These are phyloP conservation scores for Diachrysia chrysitis DNA, from an alignment of 2,888 invertebrate genomes.

Conservation along the genomic window DNA sequence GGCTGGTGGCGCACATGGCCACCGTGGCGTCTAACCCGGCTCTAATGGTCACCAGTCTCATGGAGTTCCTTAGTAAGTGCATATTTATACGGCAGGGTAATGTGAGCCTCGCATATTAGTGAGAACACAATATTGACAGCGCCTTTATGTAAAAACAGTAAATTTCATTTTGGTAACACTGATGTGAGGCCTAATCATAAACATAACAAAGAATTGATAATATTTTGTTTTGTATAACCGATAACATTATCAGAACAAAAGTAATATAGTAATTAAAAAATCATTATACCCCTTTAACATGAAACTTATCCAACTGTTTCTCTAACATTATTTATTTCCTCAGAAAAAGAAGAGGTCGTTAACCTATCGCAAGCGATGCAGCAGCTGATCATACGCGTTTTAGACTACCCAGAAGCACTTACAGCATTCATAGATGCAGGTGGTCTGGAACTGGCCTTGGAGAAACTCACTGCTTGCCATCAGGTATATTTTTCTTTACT, in stretches of 20 bases:
- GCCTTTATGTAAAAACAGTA: no score
- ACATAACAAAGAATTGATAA: no score
- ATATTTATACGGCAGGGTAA: not conserved
- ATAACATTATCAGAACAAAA: no score
- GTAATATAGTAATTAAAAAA: no score
- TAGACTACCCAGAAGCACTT: slow-evolving; percentile 93
- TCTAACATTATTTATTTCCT: not conserved
- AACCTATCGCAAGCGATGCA: slow-evolving; percentile 95
- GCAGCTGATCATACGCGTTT: slow-evolving; percentile 94
- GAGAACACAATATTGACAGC: no score
- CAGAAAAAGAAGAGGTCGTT: slow-evolving; percentile 76
- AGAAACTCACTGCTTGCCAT: slow-evolving; percentile 93
- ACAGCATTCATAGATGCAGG: slow-evolving; percentile 93
- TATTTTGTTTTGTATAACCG: no score
- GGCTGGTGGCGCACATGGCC: slow-evolving; percentile 93
- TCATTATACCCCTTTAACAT: no score
- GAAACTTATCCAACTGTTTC: not conserved
- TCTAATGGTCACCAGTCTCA: slow-evolving; percentile 93
- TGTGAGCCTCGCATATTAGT: not conserved
- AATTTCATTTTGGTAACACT: no score
- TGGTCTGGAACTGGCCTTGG: slow-evolving; percentile 93
- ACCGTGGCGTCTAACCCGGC: slow-evolving; percentile 93
- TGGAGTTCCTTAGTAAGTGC: slow-evolving; percentile 91
- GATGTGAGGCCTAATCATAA: no score
- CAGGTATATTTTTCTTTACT: slow-evolving; percentile 72